A percentile compares a stretch with the other conserved stretches of the same genome.
Conservation (phyloP, 1,140 invertebrate species). For the Tetramorium simillimum region DNA sequence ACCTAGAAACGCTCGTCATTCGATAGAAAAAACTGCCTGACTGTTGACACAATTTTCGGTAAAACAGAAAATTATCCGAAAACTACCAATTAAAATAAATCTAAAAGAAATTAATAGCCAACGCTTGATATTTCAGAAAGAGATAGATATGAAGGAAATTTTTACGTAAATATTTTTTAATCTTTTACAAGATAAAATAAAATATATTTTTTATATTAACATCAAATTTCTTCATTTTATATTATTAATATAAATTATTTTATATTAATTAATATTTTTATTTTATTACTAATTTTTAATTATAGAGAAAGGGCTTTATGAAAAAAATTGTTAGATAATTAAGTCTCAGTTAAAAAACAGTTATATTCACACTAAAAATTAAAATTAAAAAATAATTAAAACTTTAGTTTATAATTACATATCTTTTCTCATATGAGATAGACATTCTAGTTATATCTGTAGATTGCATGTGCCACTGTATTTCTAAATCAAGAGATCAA, state of each 20-base stretch:
- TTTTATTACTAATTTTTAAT: neutral
- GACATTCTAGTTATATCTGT: neutral
- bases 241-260: too few species aligned
- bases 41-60: neutral
- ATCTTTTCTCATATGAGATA: conserved; percentile 7
- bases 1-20: neutral
- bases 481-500: conserved; percentile 27
- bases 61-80: neutral
- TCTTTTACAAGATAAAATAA: neutral
- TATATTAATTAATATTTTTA: neutral
- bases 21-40: neutral
- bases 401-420: conserved; percentile 25
- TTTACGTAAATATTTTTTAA: neutral
- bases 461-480: neutral
- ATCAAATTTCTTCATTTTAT: neutral
- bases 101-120: neutral
- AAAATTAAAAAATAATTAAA: conserved; percentile 41
- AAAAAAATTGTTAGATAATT: conserved; percentile 1
- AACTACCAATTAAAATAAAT: neutral
- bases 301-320: neutral
- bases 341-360: conserved; percentile 25
- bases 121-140: neutral
- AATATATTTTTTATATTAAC: neutral
- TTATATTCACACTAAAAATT: conserved; percentile 18
- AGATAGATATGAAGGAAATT: neutral